Percentiles rank a stretch among this genome's conserved stretches.
Conservation (phyloP, 2,113 vertebrate species). For the Lamprotornis superbus region DNA sequence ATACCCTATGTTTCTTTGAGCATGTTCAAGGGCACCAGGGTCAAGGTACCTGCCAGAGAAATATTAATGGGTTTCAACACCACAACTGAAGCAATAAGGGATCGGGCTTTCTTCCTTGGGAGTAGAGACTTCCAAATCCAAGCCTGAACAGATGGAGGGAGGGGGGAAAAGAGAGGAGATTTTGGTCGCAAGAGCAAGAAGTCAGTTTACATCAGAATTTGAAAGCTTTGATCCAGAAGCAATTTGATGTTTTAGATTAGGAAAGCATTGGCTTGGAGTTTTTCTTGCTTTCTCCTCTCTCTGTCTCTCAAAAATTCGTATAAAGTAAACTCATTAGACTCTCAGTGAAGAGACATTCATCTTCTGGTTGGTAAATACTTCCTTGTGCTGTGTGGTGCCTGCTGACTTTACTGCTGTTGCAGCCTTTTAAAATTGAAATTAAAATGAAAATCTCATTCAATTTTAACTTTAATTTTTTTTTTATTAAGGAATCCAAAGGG, state of each 20-base stretch:
- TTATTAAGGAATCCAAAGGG: constrained; percentile 13
- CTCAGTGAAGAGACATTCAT: neutral
- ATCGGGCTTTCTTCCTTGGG: neutral
- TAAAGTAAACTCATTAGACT: neutral
- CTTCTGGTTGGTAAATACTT: constrained; percentile 15
- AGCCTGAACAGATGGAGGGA: neutral
- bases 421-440: constrained; percentile 28
- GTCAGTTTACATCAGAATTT: neutral
- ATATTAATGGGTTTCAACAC: constrained; percentile 15
- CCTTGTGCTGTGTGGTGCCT: neutral
- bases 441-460: neutral
- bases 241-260: neutral
- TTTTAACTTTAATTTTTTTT: neutral
- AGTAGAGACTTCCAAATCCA: neutral
- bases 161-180: neutral
- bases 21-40: constrained; percentile 35
- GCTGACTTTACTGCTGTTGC: neutral
- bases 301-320: neutral
- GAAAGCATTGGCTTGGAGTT: neutral
- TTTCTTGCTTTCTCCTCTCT: neutral
- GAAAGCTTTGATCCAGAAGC: neutral
- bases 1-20: neutral
- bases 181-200: neutral
- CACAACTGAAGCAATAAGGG: neutral
- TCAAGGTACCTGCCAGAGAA: constrained; percentile 25